Conservation (phyloP, 2,888 invertebrate genomes). For the Dicyrtoma fusca region DNA sequence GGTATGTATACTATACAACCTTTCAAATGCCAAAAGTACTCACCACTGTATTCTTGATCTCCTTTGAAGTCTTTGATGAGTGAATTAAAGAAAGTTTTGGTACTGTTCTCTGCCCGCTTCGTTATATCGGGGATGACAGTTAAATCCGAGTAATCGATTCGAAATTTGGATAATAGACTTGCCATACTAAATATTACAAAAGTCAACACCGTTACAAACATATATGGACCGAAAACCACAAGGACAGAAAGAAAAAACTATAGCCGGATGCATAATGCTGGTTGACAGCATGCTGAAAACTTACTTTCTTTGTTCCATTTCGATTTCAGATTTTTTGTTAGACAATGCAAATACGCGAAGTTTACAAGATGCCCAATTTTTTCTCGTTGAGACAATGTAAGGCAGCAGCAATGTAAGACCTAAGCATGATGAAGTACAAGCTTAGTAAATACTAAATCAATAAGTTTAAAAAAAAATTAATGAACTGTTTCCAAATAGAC, state of each 20-base stretch:
- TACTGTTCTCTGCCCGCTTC: constrained; percentile 76
- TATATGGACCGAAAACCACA: no score
- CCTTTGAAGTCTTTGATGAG: constrained; percentile 70
- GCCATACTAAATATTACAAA: constrained; percentile 76
- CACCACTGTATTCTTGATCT: constrained; percentile 47
- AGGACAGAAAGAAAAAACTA: no score
- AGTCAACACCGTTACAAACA: constrained; percentile 18
- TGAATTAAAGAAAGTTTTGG: constrained; percentile 73
- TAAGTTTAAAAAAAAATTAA: no score
- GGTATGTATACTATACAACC: no score
- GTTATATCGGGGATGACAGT: constrained; percentile 89
- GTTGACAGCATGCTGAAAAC: constrained; percentile 57
- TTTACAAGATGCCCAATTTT: constrained; percentile 76
- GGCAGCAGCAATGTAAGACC: constrained; percentile 79
- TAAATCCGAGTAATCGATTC: constrained; percentile 89
- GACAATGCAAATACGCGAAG: constrained; percentile 80
- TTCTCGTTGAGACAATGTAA: constrained; percentile 79
- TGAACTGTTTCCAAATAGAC: constrained; percentile 67
- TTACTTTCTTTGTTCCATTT: constrained; percentile 83
- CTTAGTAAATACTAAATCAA: no score
- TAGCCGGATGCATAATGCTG: not conserved
- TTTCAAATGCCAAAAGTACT: no score
- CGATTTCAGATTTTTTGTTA: constrained; percentile 75
- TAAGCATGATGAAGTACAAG: no score
- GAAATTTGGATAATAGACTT: constrained; percentile 86